A percentile compares a stretch with the other conserved stretches of the same genome.
These are phyloP conservation scores for Cheumatopsyche charites DNA, from an alignment of 1,140 invertebrate species.

Conservation along the genomic window DNA sequence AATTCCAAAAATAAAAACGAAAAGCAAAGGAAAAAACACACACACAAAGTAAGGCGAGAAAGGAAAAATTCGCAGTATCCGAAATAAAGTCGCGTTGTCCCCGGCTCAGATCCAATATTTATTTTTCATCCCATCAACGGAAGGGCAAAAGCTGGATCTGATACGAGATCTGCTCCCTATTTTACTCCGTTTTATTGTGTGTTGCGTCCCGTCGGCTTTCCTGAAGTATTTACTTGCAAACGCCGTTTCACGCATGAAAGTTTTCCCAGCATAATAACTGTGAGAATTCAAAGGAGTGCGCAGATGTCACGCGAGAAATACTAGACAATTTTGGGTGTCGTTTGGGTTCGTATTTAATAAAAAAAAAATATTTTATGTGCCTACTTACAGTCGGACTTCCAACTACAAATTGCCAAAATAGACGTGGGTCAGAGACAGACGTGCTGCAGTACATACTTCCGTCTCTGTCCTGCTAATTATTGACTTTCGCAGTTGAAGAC, in stretches of 20 bases:
- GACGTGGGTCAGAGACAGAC: no score
- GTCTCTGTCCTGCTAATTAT: no score
- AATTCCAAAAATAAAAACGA: no score
- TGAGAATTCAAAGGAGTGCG: conserved; percentile 9
- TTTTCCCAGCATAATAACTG: conserved; percentile 18
- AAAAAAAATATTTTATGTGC: no score
- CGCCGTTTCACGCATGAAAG: conserved; percentile 8
- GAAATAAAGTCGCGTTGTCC: conserved; percentile 19
- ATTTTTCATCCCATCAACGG: conserved; percentile 31
- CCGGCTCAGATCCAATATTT: conserved; percentile 33
- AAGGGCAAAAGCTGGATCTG: conserved; percentile 24
- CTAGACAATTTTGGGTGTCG: no score
- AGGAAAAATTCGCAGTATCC: neutral
- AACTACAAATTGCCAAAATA: no score
- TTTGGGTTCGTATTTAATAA: no score
- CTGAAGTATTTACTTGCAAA: conserved; percentile 20
- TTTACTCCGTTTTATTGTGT: conserved; percentile 23
- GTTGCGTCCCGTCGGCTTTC: neutral
- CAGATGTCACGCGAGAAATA: neutral
- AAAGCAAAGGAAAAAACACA: no score
- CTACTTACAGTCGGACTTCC: no score
- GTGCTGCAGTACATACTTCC: no score
- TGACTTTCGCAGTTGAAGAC: no score
- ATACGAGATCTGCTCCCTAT: conserved; percentile 20
- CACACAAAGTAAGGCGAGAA: no score